phyloP scores from a whole-genome alignment of 2,797 vertebrate species.

The Periophthalmus magnuspinnatus region DNA sequence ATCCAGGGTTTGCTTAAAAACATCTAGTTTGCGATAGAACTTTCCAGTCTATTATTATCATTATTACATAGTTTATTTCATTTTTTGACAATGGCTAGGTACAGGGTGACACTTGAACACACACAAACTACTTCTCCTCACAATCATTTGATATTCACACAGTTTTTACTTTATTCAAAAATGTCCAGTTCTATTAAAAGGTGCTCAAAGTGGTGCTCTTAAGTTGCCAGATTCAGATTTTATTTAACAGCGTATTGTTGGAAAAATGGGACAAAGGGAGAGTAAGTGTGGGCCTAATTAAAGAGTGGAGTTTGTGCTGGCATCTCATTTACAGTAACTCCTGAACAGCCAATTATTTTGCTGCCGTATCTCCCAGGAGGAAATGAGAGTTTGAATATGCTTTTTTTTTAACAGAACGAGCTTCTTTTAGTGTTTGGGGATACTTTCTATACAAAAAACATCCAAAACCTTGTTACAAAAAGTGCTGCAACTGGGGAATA shows the following conservation, averaged over 20 bases:
- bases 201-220: conserved; percentile 3
- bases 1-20: too few relatives aligned
- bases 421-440: not conserved
- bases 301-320: conserved; percentile 23
- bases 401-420: not conserved
- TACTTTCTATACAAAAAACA: not conserved
- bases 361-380: conserved; percentile 17
- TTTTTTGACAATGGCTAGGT: too few relatives aligned
- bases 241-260: conserved; percentile 16
- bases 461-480: not conserved
- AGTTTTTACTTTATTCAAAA: not conserved
- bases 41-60: too few relatives aligned
- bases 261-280: conserved; percentile 43
- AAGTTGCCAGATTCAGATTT: conserved; percentile 22
- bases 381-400: conserved; percentile 7
- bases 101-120: too few relatives aligned
- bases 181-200: not conserved
- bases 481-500: not conserved
- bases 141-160: not conserved
- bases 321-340: conserved; percentile 46
- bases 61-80: too few relatives aligned
- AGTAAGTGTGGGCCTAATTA: conserved; percentile 27
- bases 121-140: not conserved
- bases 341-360: conserved; percentile 22
- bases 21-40: too few relatives aligned